Evolutionary conservation across 2,888 invertebrate species (phyloP).

Genomic region (Rhopalosiphum nymphaeae): DNA sequence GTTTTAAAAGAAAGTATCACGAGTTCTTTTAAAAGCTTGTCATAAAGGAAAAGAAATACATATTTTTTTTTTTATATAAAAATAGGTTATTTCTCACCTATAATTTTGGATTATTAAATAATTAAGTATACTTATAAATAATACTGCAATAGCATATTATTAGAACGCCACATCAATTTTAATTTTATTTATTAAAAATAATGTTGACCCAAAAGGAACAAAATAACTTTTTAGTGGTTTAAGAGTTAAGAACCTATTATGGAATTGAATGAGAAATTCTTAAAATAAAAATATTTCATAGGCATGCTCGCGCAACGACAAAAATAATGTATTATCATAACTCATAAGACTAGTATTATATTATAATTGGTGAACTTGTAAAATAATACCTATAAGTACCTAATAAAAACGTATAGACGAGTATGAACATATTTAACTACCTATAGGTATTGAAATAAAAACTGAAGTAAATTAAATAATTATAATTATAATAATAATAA

Average conservation of each 20-base stretch:
- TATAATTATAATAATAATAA: neutral
- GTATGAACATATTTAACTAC: neutral
- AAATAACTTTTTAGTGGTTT: too few species aligned
- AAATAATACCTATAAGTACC: too few species aligned
- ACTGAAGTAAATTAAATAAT: neutral
- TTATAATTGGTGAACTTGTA: neutral
- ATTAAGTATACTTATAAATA: neutral
- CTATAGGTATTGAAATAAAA: neutral
- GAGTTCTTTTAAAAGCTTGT: too few species aligned
- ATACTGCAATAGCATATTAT: neutral
- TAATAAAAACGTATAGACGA: neutral
- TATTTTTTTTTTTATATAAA: neutral
- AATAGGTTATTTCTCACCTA: neutral
- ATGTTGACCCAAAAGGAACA: too few species aligned
- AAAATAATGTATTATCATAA: neutral
- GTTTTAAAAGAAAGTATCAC: too few species aligned
- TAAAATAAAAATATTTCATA: neutral
- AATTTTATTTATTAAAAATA: too few species aligned
- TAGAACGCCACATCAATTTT: too few species aligned
- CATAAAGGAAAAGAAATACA: neutral
- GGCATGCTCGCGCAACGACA: neutral
- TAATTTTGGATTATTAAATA: neutral
- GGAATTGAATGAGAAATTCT: neutral
- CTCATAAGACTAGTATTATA: neutral
- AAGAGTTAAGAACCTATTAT: too few species aligned